Base-by-base conservation (phyloP, 2,888 invertebrate genomes). In the Standfussiana lucernea region DNA sequence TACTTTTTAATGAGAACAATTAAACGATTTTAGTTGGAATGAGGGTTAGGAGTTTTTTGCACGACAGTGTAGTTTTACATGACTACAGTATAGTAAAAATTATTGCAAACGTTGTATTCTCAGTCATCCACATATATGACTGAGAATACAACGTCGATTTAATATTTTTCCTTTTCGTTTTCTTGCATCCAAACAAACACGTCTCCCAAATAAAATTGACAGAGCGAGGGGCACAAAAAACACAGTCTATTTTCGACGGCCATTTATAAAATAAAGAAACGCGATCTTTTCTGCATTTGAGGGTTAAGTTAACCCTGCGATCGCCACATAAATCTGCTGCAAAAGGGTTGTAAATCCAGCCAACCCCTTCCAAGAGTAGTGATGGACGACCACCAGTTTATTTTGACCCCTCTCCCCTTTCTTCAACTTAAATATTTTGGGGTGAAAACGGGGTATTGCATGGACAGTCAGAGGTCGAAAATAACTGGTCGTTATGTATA, bases 251-350 rank as follows among this genome's bases (percentile, higher is more conserved):
- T 95, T 94, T 91, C 84, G 92, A 87, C 73, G 85, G 89, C 92
- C 92, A 95, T 95, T 95, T 95, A 95, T 95, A 95, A 96, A 95
- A 95, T 94, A 95, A 95, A 94, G 95, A 95, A 95, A 96, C 94
- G 89, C 93, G 94, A 94, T 94, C 94, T 94, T 93, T 94, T 95
- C 93, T 95, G 95, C 94, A 93, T 94, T 93, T 93, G 92, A 88
- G 93, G 93, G 93, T 92, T 92, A 92, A 93, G 80, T 92, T 93
- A 93, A 93, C 94, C 94, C 94, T 90, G 86, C 88, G 91, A 91
- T 91, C 89, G 92, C 87, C 90, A 92, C 94, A 94, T 96, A 96
- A 96, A 96, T 96, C 96, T 95, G 94, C 90, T 87, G 88, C 90
- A 88, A 95, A 95, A 96, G 96, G 96, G 96, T 96, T 96, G 96